These are phyloP conservation scores for Drosophila lutescens DNA, from an alignment of 2,888 invertebrate genomes.

Conservation along the genomic window DNA sequence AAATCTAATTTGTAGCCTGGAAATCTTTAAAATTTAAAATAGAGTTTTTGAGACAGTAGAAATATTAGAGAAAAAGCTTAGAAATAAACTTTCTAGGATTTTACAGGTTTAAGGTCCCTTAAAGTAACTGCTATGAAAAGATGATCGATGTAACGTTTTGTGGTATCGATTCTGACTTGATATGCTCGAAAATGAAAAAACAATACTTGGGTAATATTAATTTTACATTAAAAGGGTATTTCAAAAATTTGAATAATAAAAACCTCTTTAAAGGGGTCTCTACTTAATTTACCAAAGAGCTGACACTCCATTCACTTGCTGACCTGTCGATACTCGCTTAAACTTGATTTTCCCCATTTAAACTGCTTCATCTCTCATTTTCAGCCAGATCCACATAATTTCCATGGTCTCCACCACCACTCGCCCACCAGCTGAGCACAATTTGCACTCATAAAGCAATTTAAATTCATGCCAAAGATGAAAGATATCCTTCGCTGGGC, in stretches of 20 bases:
- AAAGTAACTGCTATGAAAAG: too few species aligned
- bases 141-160: too few species aligned
- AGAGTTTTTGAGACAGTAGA: not conserved
- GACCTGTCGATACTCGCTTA: not conserved
- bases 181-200: too few species aligned
- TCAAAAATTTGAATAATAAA: not conserved
- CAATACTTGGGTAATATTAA: too few species aligned
- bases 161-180: too few species aligned
- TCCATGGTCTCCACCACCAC: not conserved
- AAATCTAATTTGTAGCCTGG: not conserved
- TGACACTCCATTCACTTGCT: not conserved
- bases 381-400: conserved; percentile 14
- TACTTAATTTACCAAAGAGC: not conserved
- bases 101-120: too few species aligned
- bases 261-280: not conserved
- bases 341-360: conserved; percentile 6
- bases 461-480: conserved; percentile 72
- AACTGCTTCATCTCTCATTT: conserved; percentile 3
- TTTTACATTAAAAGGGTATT: not conserved
- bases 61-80: too few species aligned
- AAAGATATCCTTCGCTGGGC: conserved; percentile 49
- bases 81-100: too few species aligned
- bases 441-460: conserved; percentile 61
- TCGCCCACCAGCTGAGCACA: conserved; percentile 27
- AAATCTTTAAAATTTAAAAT: not conserved